Base-by-base conservation (phyloP, 2,888 invertebrate species). In the Eledona agricola region DNA sequence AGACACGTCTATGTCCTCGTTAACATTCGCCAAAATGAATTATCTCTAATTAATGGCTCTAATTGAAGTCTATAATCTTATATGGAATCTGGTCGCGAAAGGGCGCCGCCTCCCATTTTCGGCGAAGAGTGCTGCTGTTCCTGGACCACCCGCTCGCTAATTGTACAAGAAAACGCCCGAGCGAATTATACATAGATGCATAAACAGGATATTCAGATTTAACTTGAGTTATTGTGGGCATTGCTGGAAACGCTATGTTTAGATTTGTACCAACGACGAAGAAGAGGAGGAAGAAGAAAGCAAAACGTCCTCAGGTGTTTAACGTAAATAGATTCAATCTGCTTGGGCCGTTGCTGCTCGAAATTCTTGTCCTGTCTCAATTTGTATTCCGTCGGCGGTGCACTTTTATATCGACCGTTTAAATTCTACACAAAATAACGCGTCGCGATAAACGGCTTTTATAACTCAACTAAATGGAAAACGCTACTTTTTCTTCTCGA, bases 31-130 rank as follows among this genome's bases (percentile, higher is more conserved):
- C 37, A 60, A 63, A 60, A 54, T 62, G 43, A 62, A 60, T 62
- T 60, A 58, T 57, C 59, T 57, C 53, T 62, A 64, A 64, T 64
- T 64, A 64, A 64, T 51, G 62, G 51, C 60, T 52, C 57, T 62
- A 62, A 62, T 63, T 60, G 57, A 17, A 42, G 23, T 34, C 42
- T 34, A 42, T 35, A 42, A 51, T 43, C 51, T 20, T 40, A 32
- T 34, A 51, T 20, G 35, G 42, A 42, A 28, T 43, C 31, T 34
- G 19, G 9, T 23, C 19, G 31, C 26, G 20, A 45, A 17, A 29
- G 19, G 6, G 6, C 47, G 17, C 26, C 20, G 32, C 17, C 29
- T 29, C n/a, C 42, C 42, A 40, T 50, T 42, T 50, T 50, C 23
- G 38, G 49, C 29, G 17, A 10, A 10, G 31, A 15, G 11, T 31